Evolutionary conservation across 2,113 vertebrate genomes (phyloP).

Genomic region (Cheilinus undulatus): DNA sequence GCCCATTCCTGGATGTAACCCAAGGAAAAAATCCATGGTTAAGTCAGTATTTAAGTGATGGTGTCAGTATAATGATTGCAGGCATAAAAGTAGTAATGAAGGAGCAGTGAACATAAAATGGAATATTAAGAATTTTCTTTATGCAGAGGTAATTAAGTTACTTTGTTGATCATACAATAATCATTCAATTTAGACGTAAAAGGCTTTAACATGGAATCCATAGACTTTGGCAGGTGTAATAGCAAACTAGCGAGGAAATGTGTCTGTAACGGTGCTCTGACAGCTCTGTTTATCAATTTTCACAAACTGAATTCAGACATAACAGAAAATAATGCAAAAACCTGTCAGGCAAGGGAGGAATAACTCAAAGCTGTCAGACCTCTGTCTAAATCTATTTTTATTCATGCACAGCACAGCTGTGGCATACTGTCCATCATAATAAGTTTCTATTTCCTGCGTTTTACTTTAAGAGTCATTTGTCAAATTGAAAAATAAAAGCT

Average conservation of each 20-base stretch:
- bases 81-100: background rate
- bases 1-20: constrained; percentile 88
- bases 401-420: constrained; percentile 2
- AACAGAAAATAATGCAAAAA: constrained; percentile 11
- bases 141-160: background rate
- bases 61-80: background rate
- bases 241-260: background rate
- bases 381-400: constrained; percentile 12
- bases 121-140: background rate
- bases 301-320: constrained; percentile 7
- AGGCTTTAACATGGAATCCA: background rate
- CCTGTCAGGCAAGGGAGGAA: background rate
- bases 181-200: background rate
- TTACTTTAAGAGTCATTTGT: background rate
- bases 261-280: background rate
- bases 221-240: background rate
- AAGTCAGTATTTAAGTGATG: constrained; percentile 4
- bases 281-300: constrained; percentile 7
- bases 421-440: background rate
- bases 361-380: constrained; percentile 14
- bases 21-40: constrained; percentile 12
- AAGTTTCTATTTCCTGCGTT: background rate
- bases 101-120: background rate
- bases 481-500: background rate
- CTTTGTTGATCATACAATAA: too few species aligned